These are phyloP conservation scores for Pyrocoelia pectoralis DNA, from an alignment of 2,888 invertebrate species.

Conservation along the genomic window DNA sequence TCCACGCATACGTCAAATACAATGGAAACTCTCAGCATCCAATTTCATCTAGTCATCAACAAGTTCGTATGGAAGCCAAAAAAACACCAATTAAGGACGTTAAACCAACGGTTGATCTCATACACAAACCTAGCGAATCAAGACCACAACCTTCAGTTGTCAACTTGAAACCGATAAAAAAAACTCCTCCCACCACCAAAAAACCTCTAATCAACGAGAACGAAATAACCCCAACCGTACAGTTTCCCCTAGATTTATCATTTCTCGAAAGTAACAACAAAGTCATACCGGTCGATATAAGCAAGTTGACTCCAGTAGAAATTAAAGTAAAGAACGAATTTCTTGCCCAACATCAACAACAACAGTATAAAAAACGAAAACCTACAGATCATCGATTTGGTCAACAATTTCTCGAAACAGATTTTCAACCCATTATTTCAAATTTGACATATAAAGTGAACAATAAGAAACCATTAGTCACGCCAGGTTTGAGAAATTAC, in stretches of 20 bases:
- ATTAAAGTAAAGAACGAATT: conserved; percentile 38
- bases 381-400: neutral
- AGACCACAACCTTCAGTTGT: neutral
- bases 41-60: conserved; percentile 18
- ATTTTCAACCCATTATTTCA: conserved; percentile 2
- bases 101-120: neutral
- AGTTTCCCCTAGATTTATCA: conserved; percentile 48
- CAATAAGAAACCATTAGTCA: conserved; percentile 58
- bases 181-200: neutral
- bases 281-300: conserved; percentile 49
- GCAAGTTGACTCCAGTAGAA: conserved; percentile 48
- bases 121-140: neutral
- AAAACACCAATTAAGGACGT: neutral
- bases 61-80: conserved; percentile 4
- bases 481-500: conserved; percentile 63
- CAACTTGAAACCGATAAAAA: neutral
- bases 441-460: conserved; percentile 43
- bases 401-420: neutral
- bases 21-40: conserved; percentile 60
- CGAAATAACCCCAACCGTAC: neutral
- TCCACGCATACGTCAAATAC: conserved; percentile 66
- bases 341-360: neutral
- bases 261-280: conserved; percentile 43
- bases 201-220: neutral
- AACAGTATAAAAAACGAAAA: neutral